Conservation (phyloP, 2,797 vertebrate species). For the Neolamprologus multifasciatus region DNA sequence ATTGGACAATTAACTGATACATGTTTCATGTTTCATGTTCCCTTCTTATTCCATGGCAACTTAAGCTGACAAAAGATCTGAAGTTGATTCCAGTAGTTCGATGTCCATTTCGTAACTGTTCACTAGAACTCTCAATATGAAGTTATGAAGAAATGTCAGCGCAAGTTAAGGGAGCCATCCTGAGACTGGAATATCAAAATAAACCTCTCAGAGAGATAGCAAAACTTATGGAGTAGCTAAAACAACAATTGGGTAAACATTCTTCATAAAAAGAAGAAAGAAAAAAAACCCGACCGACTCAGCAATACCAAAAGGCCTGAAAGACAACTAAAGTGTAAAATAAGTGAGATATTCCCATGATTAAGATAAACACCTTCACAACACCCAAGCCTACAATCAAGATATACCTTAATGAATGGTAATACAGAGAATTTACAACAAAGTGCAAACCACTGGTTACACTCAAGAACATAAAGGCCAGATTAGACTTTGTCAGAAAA, state of each 20-base stretch:
- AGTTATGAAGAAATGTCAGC: background rate
- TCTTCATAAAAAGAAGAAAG: background rate
- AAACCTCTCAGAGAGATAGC: background rate
- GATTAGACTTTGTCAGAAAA: background rate
- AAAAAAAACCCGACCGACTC: accelerated
- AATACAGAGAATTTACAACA: background rate
- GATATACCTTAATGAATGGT: background rate
- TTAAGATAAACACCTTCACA: background rate
- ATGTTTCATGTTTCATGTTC: background rate
- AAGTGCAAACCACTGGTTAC: background rate
- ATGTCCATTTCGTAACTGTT: background rate
- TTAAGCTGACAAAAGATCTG: background rate
- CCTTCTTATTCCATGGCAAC: background rate
- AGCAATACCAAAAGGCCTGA: background rate
- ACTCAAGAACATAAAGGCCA: background rate
- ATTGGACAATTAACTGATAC: background rate
- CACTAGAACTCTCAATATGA: background rate
- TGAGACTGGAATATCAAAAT: background rate
- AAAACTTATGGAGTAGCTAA: background rate
- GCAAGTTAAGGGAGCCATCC: background rate
- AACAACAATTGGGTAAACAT: background rate
- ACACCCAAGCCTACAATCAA: background rate
- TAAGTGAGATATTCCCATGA: background rate
- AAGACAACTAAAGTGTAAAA: background rate
- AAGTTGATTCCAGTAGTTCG: background rate